Base-by-base conservation (phyloP, 2,797 vertebrate species). In the Anisognathus igniventris region DNA sequence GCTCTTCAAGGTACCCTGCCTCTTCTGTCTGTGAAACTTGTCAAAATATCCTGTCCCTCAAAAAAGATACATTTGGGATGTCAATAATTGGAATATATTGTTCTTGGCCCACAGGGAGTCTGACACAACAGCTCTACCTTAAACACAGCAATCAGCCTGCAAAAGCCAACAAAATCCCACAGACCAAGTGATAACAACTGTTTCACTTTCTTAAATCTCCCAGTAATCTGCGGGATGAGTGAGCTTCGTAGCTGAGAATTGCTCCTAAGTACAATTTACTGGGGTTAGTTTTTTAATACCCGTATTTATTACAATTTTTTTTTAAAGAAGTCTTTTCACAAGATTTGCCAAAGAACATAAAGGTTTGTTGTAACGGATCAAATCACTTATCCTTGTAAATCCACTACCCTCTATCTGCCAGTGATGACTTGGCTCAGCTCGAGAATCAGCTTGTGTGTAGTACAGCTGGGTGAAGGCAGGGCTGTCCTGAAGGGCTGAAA, bases 161-260 rank as follows among this genome's bases (percentile, higher is more conserved):
- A 91, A 90, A 96, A 96, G 90, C 94, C 94, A 95, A 61, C 89
- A 77, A 95, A 96, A 97, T 96, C 95, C 93, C 90, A 74, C 58
- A 96, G 86, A 89, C 87, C 91, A 93, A 96, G 95, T 82, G 86
- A 92, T 95, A 94, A 95, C 93, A 96, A 97, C 95, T 94, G 85
- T 93, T 95, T 95, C 79, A 84, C 87, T 96, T 93, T 70, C 88
- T 91, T 88, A 96, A 97, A 96, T 96, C 97, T 96, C 92, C 78
- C 51, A 64, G 84, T 97, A 97, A 97, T 97, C 92, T 88, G 66
- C 74, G 96, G 94, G 95, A 97, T 97, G 97, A 95, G 94, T 56
- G 51, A 85, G 56, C 93, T 96, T 97, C 84, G 2, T 94, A 60
- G 77, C 78, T 21, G 81, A 89, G 78, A 96, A 94, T 86, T 77